Conservation (phyloP, 1,140 invertebrate genomes). For the Drosophila rufa region DNA sequence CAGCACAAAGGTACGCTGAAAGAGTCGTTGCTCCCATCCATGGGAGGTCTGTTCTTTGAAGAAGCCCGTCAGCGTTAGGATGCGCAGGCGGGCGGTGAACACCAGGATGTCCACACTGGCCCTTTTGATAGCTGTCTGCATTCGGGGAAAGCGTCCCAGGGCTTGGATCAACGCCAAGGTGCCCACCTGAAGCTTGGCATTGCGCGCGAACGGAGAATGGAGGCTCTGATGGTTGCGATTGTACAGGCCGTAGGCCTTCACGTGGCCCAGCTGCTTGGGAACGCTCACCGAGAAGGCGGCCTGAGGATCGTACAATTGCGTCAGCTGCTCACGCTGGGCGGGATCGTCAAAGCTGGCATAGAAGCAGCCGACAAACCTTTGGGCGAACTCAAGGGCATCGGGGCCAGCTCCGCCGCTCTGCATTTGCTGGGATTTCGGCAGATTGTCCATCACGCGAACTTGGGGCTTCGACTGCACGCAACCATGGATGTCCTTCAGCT, state of each 20-base stretch:
- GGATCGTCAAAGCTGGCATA: conserved; percentile 34
- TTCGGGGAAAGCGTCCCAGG: conserved; percentile 26
- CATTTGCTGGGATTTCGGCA: not conserved
- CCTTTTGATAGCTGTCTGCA: not conserved
- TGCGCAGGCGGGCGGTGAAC: not conserved
- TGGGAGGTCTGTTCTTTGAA: conserved; percentile 1
- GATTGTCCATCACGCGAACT: not conserved
- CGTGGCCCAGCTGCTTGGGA: not conserved
- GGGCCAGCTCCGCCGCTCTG: not conserved
- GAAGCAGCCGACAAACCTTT: conserved; percentile 5
- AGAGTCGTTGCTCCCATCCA: conserved; percentile 5
- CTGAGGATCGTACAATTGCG: conserved; percentile 5
- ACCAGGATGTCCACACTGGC: conserved; percentile 5
- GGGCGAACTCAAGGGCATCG: conserved; percentile 1
- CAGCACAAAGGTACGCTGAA: conserved; percentile 38
- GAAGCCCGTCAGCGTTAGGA: conserved; percentile 24
- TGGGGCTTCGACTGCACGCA: not conserved
- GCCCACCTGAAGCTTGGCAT: conserved; percentile 30
- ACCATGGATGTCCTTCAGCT: conserved; percentile 15
- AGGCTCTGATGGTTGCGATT: conserved; percentile 28
- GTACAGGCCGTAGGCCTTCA: conserved; percentile 29
- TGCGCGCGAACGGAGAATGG: conserved; percentile 17
- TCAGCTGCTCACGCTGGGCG: conserved; percentile 10
- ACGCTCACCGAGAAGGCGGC: conserved; percentile 42
- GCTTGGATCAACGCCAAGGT: conserved; percentile 5